Conservation (phyloP, 1,140 invertebrate species). For the Drosophila elegans region DNA sequence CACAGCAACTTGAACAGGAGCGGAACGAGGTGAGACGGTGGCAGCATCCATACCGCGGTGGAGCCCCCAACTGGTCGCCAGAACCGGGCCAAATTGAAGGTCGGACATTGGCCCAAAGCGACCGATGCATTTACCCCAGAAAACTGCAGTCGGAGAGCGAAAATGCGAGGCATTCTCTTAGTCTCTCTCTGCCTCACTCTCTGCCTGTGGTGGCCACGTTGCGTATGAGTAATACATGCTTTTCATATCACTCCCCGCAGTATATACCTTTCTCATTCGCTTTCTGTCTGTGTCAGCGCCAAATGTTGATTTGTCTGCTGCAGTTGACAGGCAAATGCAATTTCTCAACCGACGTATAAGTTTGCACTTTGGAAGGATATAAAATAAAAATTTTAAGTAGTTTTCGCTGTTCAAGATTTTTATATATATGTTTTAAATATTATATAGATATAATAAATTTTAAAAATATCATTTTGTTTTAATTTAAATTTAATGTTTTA, state of each 20-base stretch:
- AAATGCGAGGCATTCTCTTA: conserved; percentile 1
- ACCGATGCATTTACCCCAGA: conserved; percentile 59
- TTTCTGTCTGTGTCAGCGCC: conserved; percentile 16
- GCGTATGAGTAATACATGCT: conserved; percentile 51
- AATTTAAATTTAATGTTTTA: too few species aligned
- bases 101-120: conserved; percentile 64
- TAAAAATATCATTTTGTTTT: too few species aligned
- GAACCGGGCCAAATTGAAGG: conserved; percentile 59
- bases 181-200: background rate
- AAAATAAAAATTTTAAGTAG: background rate
- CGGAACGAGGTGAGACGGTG: conserved; percentile 12
- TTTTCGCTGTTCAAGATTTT: too few species aligned
- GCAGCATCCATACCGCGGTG: conserved; percentile 15
- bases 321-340: conserved; percentile 41
- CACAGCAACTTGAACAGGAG: conserved; percentile 22
- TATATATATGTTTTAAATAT: too few species aligned
- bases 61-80: conserved; percentile 26
- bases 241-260: conserved; percentile 5
- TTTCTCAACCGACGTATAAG: conserved; percentile 13
- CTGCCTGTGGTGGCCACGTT: conserved; percentile 25
- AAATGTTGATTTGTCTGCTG: conserved; percentile 34
- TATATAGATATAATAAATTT: too few species aligned
- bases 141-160: conserved; percentile 25
- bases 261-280: background rate
- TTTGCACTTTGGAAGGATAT: conserved; percentile 8